Evolutionary conservation across 1,140 invertebrate species (phyloP), one percentile per base, ranked within the genome.

Genomic region (Saccostrea echinata): DNA sequence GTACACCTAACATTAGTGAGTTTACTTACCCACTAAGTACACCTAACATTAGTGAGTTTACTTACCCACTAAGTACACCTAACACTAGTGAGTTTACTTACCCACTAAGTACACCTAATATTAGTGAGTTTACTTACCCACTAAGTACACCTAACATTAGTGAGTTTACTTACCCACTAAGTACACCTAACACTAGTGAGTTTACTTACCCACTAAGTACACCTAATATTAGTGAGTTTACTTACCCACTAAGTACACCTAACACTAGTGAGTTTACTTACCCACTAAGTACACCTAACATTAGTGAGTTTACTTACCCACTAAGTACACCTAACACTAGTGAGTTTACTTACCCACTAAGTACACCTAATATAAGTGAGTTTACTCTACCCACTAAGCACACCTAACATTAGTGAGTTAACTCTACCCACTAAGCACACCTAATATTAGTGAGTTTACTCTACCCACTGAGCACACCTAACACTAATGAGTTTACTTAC

Each of bases 321-420:
- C 98, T 99, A 95, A 99, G 97, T 94, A 99, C 99, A 97, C 99
- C 99, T 96, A 99, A 98, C 97, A 99, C 99, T 97, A 99, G n/a
- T n/a, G n/a, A n/a, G n/a, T n/a, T n/a, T n/a, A n/a, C n/a, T n/a
- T n/a, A n/a, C n/a, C n/a, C n/a, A n/a, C n/a, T n/a, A n/a, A 43
- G 43, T 43, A 43, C 43, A 43, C 43, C 55, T 21, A 0, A 57
- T 3, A 57, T 12, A 3, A 53, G 6, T 13, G 9, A 83, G 27
- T 13, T 55, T 89, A 93, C 98, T 98, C n/a, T 96, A 99, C 99
- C 99, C 99, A 96, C 98, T 99, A 95, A 99, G 97, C 94, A 99
- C 99, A 97, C 99, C 99, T 96, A 99, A 98, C 97, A 99, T 99
- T 97, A 99, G n/a, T n/a, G n/a, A n/a, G n/a, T n/a, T n/a, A n/a